Percentiles rank a stretch among this genome's conserved stretches.
Conservation (phyloP, 2,797 vertebrate species). For the Catharus ustulatus region DNA sequence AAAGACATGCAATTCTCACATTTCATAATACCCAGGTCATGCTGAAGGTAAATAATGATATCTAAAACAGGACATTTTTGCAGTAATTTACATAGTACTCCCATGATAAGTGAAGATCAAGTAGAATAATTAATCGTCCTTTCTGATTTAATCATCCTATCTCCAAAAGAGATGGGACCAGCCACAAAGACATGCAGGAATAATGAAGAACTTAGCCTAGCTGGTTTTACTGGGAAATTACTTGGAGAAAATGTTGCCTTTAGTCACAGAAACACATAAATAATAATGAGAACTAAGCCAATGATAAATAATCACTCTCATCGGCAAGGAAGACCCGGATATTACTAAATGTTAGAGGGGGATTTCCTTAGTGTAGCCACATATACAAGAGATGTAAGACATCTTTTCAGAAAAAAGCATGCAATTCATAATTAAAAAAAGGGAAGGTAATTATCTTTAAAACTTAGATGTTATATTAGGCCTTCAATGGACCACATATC, state of each 20-base stretch:
- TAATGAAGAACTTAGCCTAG: constrained; percentile 22
- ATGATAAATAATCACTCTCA: background rate
- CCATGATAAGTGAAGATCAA: constrained; percentile 45
- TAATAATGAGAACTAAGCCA: background rate
- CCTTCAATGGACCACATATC: background rate
- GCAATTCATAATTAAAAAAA: background rate
- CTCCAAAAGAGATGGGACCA: constrained; percentile 9
- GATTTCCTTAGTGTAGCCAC: background rate
- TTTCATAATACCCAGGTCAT: background rate
- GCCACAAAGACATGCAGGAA: constrained; percentile 1
- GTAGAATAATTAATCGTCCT: constrained; percentile 50
- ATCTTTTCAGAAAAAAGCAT: background rate
- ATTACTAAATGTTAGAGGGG: background rate
- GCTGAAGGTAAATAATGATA: constrained; percentile 30
- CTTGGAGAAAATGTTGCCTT: constrained; percentile 6
- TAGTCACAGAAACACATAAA: constrained; percentile 25
- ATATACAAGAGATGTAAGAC: background rate
- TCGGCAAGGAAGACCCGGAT: background rate
- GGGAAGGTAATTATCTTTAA: background rate
- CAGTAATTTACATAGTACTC: constrained; percentile 47
- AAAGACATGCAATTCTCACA: background rate
- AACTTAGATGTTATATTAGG: background rate
- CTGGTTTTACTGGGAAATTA: constrained; percentile 24
- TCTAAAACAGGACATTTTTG: background rate
- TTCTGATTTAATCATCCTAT: constrained; percentile 39